Evolutionary conservation across 2,888 invertebrate species (phyloP).

Genomic region (Stenchaetothrips biformis): DNA sequence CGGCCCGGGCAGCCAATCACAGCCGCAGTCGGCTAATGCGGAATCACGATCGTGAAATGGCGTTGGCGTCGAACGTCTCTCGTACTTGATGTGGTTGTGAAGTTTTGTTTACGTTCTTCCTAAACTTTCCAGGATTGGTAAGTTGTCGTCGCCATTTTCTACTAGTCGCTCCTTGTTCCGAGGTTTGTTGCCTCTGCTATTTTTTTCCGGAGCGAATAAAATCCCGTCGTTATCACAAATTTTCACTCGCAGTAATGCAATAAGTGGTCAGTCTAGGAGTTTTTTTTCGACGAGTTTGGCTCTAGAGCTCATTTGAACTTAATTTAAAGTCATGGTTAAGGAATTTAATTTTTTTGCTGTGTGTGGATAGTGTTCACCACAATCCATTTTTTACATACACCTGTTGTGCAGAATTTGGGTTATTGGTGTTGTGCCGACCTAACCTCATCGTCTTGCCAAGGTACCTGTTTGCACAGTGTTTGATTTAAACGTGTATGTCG

Average conservation of each 20-base stretch:
- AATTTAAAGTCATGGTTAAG: background rate
- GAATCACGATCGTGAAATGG: conserved; percentile 18
- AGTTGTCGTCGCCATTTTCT: background rate
- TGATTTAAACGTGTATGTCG: too few species aligned
- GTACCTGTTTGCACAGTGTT: too few species aligned
- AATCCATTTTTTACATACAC: background rate
- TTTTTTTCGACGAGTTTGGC: too few species aligned
- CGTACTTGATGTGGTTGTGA: conserved; percentile 24
- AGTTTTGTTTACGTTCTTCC: conserved; percentile 25
- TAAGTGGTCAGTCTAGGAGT: too few species aligned
- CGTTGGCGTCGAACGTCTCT: conserved; percentile 22
- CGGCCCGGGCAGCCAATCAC: background rate
- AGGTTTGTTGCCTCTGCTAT: too few species aligned
- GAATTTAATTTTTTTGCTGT: background rate
- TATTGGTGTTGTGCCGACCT: background rate
- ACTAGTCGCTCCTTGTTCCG: too few species aligned
- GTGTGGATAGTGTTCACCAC: background rate
- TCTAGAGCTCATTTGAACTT: background rate
- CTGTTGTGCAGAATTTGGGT: background rate
- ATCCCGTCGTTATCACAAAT: too few species aligned
- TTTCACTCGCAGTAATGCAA: too few species aligned
- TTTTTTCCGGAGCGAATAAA: too few species aligned
- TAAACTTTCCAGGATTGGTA: conserved; percentile 17
- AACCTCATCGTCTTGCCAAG: background rate
- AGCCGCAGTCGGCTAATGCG: conserved; percentile 3